Conservation (phyloP, 1,140 invertebrate genomes). For the Dinothrombium tinctorium region DNA sequence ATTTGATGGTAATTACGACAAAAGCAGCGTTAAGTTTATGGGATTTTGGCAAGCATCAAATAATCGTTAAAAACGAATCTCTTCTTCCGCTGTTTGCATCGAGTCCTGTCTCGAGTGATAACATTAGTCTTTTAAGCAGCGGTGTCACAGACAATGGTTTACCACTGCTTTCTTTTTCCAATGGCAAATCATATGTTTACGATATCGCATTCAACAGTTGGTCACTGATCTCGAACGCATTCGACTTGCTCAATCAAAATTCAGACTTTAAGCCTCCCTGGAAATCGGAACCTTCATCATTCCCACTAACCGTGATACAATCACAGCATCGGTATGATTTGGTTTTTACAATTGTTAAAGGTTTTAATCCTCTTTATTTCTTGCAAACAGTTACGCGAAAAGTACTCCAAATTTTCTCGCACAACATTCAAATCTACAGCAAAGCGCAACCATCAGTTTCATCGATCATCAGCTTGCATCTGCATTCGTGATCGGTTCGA, state of each 20-base stretch:
- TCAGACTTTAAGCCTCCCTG: conserved; percentile 19
- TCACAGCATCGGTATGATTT: conserved; percentile 5
- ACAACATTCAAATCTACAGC: conserved; percentile 13
- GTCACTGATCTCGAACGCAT: conserved; percentile 22
- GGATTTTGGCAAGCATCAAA: conserved; percentile 16
- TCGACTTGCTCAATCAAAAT: conserved; percentile 20
- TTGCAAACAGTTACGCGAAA: neutral
- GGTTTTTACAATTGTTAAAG: conserved; percentile 5
- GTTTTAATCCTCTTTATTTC: neutral
- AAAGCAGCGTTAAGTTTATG: conserved; percentile 13
- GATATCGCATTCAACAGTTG: conserved; percentile 34
- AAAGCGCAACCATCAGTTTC: conserved; percentile 34
- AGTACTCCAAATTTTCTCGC: conserved; percentile 14
- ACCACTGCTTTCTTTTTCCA: conserved; percentile 36
- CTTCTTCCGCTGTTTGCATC: conserved; percentile 18
- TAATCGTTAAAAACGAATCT: conserved; percentile 20
- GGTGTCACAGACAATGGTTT: conserved; percentile 32
- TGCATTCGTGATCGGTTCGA: conserved; percentile 37
- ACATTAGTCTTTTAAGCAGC: conserved; percentile 26
- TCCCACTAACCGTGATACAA: conserved; percentile 5
- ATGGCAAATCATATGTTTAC: conserved; percentile 39
- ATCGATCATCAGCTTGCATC: conserved; percentile 48
- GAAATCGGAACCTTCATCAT: neutral
- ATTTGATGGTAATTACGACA: conserved; percentile 20
- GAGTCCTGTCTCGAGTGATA: conserved; percentile 13